Base-by-base conservation (phyloP, 2,797 vertebrate species). In the Pelodytes ibericus region DNA sequence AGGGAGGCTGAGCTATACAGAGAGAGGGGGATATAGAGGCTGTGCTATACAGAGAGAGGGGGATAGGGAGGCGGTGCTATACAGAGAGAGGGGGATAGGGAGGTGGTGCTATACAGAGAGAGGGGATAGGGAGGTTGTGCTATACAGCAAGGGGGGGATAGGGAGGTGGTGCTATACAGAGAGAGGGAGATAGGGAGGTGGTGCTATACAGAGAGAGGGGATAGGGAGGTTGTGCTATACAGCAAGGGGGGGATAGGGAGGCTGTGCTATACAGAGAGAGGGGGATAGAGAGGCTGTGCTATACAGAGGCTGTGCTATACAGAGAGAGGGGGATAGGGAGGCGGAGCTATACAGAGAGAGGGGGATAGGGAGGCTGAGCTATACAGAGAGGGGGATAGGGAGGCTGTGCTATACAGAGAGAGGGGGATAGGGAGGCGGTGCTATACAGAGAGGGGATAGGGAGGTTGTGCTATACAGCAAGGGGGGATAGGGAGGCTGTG, bases 181-280 rank as follows among this genome's bases (percentile, higher is more conserved):
- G n/a, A n/a, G n/a, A 36, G 33, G 1, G 0, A 2, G 1, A 16
- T 10, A 1, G 41, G n/a, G n/a, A n/a, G 1, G 13, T 3, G 9
- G 1, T 44, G 41, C 18, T 13, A 44, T 44, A 2, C 15, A 44
- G 41, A 44, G 41, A 3, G 10, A 44, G 41, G 41, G n/a, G n/a
- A n/a, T n/a, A n/a, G n/a, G 6, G 13, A 16, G 3, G 13, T 16
- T 44, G 2, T 44, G 13, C 18, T 13, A 15, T 36, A 36, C 13
- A 36, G 33, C 5, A 5, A 36, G 1, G 41, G 41, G n/a, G n/a
- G n/a, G n/a, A n/a, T n/a, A 1, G 41, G 1, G 13, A 3, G 9
- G n/a, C n/a, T n/a, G 1, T 44, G 41, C 18, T 1, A 44, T 44
- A 44, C 15, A 44, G 41, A 44, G 41, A 3, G 10, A 44, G 41